Base-by-base conservation (phyloP, 2,888 invertebrate genomes). In the Amphimallon solstitiale region DNA sequence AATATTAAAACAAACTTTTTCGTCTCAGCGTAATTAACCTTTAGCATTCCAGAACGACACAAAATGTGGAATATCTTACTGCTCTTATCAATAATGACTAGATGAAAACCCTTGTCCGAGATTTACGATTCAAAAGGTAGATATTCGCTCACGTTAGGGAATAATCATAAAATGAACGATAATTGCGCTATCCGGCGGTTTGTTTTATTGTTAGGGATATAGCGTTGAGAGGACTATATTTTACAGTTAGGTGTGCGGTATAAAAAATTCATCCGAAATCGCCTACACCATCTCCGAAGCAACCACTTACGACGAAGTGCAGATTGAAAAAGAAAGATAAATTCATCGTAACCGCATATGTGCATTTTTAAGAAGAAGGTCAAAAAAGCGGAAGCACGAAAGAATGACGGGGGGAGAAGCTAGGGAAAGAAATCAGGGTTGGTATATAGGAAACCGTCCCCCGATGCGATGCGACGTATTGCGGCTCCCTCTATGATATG, bases 251-350 rank as follows among this genome's bases (percentile, higher is more conserved):
- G 29, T 43, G 56, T 38, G 12, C 56, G 48, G n/a, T 19, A 65
- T 65, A 65, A 65, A 65, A 64, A 54, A 65, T 65, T 65, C 64
- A 65, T 59, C 64, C 56, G 38, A 15, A 9, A 29, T n/a, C 9
- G 60, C 29, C 49, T 14, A 38, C 56, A 21, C 54, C 54, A 43
- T 35, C 45, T 54, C 63, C 49, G 9, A 19, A 45, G 46, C 34
- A 34, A 34, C 12, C 12, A 15, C 14, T n/a, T n/a, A n/a, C 35
- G 54, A 49, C 17, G 29, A 59, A 65, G 48, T 49, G 59, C 59
- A 59, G 64, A 65, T 65, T 65, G 64, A 65, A 65, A 65, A 46
- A 38, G 59, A n/a, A n/a, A 29, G 48, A 48, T 59, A 65, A 65
- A 65, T 56, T 49, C 23, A 43, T 59, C 63, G 23, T 48, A 40